phyloP scores from a whole-genome alignment of 2,113 vertebrate genomes.

The Numida meleagris region DNA sequence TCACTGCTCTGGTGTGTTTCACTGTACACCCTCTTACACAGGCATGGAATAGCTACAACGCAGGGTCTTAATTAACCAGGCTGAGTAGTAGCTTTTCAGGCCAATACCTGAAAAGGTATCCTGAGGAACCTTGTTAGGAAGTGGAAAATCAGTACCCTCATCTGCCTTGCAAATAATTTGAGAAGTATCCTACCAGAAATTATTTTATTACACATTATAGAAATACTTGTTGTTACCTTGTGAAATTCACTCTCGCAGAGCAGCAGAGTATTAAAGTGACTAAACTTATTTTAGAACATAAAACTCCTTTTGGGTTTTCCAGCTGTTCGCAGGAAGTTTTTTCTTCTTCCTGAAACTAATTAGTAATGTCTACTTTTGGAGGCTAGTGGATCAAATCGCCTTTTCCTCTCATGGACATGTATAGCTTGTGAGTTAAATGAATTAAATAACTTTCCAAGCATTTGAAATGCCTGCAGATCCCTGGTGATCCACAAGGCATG shows the following conservation, averaged over 20 bases:
- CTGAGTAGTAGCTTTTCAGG: background rate
- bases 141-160: background rate
- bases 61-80: background rate
- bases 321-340: background rate
- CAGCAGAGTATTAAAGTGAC: background rate
- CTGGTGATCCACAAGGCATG: background rate
- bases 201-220: background rate
- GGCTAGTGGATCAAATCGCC: background rate
- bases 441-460: background rate
- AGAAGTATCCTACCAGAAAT: background rate
- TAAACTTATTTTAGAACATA: background rate
- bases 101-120: no score
- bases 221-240: background rate
- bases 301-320: background rate
- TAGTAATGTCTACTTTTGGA: background rate
- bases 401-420: background rate
- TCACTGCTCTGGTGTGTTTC: background rate
- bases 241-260: background rate
- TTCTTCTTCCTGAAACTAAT: background rate
- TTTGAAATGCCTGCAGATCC: background rate
- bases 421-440: background rate
- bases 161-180: background rate
- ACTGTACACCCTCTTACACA: background rate
- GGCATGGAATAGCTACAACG: background rate
- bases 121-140: background rate